Conservation (phyloP, 2,888 invertebrate genomes). For the Rotaria sp. region DNA sequence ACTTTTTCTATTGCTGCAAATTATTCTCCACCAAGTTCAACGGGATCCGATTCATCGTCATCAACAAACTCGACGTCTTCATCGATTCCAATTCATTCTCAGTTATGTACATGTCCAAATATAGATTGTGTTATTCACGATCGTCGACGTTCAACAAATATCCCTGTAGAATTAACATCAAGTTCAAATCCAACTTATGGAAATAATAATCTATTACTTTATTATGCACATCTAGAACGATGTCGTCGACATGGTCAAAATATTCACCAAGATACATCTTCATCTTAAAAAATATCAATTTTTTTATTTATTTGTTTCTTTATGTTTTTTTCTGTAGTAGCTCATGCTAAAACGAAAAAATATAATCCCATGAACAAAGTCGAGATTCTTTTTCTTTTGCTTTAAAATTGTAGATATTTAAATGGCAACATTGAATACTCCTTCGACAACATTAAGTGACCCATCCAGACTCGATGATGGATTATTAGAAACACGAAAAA, state of each 20-base stretch:
- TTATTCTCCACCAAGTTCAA: background rate
- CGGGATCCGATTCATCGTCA: background rate
- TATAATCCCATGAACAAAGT: background rate
- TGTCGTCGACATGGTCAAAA: background rate
- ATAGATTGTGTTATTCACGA: background rate
- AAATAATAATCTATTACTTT: constrained; percentile 3
- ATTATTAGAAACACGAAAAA: background rate
- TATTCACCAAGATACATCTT: background rate
- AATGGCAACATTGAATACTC: background rate
- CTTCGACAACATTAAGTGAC: background rate
- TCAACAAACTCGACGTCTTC: background rate
- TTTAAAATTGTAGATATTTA: background rate
- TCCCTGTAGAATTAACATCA: background rate
- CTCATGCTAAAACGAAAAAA: constrained; percentile 21
- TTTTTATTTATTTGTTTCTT: background rate
- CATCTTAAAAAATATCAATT: background rate
- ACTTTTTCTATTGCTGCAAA: background rate
- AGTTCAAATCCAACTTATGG: background rate
- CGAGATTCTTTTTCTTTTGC: background rate
- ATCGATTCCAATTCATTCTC: background rate
- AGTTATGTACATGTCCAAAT: background rate
- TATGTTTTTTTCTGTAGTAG: background rate
- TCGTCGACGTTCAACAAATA: background rate
- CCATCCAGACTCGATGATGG: background rate
- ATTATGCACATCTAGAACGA: constrained; percentile 9